phyloP scores from a whole-genome alignment of 2,113 vertebrate genomes.

The Cercopithecus mona region DNA sequence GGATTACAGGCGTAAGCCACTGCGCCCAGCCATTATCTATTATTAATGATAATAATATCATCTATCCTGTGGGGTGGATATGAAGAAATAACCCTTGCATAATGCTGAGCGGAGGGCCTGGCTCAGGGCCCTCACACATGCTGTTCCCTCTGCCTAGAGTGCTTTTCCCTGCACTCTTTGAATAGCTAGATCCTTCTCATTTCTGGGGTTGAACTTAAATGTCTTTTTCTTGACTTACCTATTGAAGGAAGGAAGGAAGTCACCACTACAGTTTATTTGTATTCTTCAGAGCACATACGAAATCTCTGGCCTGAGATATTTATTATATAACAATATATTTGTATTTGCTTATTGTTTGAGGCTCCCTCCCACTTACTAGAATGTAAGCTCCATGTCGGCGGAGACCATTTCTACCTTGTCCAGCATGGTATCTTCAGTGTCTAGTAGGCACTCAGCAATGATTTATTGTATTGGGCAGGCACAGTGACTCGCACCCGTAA shows the following conservation, averaged over 20 bases:
- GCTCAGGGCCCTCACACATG: neutral
- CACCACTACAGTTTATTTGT: neutral
- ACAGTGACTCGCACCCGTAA: no score
- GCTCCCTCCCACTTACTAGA: neutral
- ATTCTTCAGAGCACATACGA: neutral
- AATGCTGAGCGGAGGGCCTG: neutral
- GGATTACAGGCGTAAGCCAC: no score
- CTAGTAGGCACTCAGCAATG: neutral
- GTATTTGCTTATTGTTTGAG: neutral
- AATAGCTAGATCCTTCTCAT: neutral
- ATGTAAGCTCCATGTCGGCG: neutral
- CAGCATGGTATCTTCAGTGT: neutral
- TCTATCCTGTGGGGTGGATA: neutral
- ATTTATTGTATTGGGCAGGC: neutral
- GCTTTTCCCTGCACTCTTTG: neutral
- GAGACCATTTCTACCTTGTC: neutral
- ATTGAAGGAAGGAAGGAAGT: neutral
- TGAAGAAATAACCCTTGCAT: neutral
- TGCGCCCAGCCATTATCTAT: neutral
- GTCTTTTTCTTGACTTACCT: neutral
- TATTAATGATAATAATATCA: conserved; percentile 28
- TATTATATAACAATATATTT: neutral
- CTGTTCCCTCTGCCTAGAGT: neutral
- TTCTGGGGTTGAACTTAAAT: neutral
- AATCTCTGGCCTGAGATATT: neutral